These are phyloP conservation scores for Scaptomyza cyrtandrae DNA, from an alignment of 2,888 invertebrate species.

Conservation along the genomic window DNA sequence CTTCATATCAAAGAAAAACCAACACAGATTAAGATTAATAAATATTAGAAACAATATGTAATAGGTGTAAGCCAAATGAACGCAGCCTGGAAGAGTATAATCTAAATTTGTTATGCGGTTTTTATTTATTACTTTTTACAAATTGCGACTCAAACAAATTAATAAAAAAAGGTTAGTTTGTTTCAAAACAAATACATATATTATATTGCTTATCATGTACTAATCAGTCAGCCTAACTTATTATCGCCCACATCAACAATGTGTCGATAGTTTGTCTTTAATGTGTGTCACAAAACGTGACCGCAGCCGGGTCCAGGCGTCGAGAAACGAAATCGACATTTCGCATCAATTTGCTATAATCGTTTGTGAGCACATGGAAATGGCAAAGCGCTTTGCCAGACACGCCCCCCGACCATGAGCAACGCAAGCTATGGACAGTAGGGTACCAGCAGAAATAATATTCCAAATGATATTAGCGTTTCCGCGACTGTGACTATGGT, in stretches of 20 bases:
- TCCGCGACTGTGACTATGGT: constrained; percentile 68
- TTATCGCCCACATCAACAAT: constrained; percentile 24
- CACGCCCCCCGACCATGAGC: too few species aligned
- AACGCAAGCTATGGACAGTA: neutral
- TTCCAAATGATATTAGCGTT: constrained; percentile 29
- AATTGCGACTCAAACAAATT: too few species aligned
- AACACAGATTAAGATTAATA: too few species aligned
- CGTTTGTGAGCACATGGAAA: constrained; percentile 25
- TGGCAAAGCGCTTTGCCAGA: neutral
- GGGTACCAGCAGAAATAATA: constrained; percentile 20
- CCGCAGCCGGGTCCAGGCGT: constrained; percentile 42
- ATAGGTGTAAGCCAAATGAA: too few species aligned
- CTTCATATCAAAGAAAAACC: too few species aligned
- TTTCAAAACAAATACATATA: too few species aligned
- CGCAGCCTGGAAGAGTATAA: too few species aligned
- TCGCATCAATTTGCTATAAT: constrained; percentile 47
- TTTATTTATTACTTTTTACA: too few species aligned
- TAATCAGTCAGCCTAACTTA: constrained; percentile 30
- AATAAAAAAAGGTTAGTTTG: too few species aligned
- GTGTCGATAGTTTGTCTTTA: constrained; percentile 1
- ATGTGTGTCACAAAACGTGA: constrained; percentile 67
- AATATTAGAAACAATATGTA: too few species aligned
- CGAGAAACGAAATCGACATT: constrained; percentile 32
- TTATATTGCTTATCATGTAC: neutral
- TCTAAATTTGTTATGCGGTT: neutral